A percentile compares a stretch with the other conserved stretches of the same genome.
Conservation (phyloP, 2,113 vertebrate genomes). For the Poicephalus gulielmi region DNA sequence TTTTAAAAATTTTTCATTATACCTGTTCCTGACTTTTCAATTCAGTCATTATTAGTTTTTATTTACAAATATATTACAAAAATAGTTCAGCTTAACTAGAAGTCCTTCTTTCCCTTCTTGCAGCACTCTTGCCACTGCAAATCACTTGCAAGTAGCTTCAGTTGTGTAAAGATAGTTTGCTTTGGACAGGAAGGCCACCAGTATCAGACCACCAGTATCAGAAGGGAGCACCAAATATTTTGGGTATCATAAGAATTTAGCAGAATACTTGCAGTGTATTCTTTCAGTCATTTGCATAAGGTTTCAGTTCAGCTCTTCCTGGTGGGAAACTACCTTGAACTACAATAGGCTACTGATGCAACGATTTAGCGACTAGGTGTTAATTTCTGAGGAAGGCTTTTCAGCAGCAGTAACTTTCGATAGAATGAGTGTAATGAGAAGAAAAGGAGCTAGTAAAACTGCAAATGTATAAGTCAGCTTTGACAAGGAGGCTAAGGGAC, state of each 20-base stretch:
- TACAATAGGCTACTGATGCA: not conserved
- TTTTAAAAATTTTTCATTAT: fast-evolving
- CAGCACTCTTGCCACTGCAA: not conserved
- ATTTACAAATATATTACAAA: not conserved
- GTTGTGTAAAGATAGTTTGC: not conserved
- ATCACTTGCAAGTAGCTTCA: not conserved
- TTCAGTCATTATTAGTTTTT: not conserved
- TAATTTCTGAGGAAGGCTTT: not conserved
- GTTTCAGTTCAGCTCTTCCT: not conserved
- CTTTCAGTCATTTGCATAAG: not conserved
- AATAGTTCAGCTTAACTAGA: not conserved
- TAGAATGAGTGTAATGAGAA: not conserved
- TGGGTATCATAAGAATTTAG: not conserved
- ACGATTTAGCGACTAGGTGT: not conserved
- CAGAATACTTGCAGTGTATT: not conserved
- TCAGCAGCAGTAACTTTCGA: not conserved
- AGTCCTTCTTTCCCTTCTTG: not conserved
- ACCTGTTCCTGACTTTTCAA: not conserved
- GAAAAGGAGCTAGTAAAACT: not conserved
- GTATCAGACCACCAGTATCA: not conserved
- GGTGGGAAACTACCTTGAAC: not conserved
- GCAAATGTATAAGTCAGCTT: not conserved
- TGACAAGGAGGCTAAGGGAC: not conserved
- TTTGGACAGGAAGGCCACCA: not conserved
- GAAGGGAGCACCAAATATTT: not conserved